Percentiles rank a stretch among this genome's conserved stretches.
phyloP scores from a whole-genome alignment of 2,888 invertebrate genomes.

The Hylaea fasciaria region DNA sequence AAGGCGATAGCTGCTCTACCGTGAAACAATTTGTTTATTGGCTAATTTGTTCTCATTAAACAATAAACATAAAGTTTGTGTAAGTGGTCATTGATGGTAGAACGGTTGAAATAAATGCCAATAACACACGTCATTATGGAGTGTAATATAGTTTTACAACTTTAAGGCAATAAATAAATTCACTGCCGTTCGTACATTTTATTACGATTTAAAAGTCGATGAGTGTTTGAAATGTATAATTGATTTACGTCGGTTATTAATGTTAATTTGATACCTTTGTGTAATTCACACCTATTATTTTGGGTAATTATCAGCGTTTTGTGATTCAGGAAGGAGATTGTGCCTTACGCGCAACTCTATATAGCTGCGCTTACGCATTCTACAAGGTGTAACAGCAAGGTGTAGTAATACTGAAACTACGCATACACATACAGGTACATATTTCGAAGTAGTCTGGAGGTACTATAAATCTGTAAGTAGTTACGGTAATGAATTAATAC shows the following conservation, averaged over 20 bases:
- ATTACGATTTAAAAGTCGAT: conserved; percentile 84
- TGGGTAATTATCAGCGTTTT: conserved; percentile 3
- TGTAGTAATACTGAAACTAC: no score
- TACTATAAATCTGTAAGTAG: no score
- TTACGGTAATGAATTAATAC: no score
- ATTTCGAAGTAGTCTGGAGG: no score
- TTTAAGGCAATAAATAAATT: conserved; percentile 83
- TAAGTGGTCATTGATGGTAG: conserved; percentile 77
- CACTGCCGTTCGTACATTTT: conserved; percentile 83
- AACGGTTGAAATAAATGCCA: conserved; percentile 80
- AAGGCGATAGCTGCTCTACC: conserved; percentile 2
- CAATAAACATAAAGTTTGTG: conserved; percentile 76
- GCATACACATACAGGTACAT: no score
- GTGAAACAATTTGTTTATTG: conserved; percentile 46
- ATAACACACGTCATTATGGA: conserved; percentile 82
- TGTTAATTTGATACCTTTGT: conserved; percentile 70
- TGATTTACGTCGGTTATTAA: conserved; percentile 81
- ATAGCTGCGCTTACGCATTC: no score
- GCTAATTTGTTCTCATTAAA: conserved; percentile 74
- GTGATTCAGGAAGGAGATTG: neutral
- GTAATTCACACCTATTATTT: conserved; percentile 24
- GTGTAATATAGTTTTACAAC: conserved; percentile 84
- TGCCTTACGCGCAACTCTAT: no score
- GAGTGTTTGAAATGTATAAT: conserved; percentile 81
- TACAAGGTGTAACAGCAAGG: no score